Percentiles rank a stretch among this genome's conserved stretches.
phyloP scores from a whole-genome alignment of 2,113 vertebrate genomes.

The Progne subis region DNA sequence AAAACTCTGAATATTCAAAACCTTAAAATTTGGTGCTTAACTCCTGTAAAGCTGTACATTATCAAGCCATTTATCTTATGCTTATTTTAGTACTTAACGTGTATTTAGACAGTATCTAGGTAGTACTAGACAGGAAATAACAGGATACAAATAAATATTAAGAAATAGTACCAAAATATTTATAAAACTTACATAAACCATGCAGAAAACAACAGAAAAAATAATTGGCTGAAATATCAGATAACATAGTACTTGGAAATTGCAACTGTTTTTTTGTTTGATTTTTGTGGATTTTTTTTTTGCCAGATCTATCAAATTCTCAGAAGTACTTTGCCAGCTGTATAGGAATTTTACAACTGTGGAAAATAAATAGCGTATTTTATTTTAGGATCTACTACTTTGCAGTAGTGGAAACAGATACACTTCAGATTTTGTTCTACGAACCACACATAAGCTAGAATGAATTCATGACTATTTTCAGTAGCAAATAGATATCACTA shows the following conservation, averaged over 20 bases:
- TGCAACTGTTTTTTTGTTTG: not conserved
- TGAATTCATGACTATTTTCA: not conserved
- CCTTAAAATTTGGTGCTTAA: not conserved
- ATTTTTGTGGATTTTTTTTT: not conserved
- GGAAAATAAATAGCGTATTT: not conserved
- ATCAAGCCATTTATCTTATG: not conserved
- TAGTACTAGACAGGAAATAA: not conserved
- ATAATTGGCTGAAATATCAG: not conserved
- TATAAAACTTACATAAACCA: not conserved
- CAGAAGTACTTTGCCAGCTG: not conserved
- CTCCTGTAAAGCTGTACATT: fast-evolving
- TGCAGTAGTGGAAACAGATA: not conserved
- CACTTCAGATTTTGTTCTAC: not conserved
- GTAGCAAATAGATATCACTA: not conserved
- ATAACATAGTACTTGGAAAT: not conserved
- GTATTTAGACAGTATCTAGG: not conserved
- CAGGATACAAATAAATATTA: not conserved
- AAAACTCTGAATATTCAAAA: not conserved
- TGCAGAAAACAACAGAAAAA: not conserved
- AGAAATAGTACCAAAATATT: not conserved
- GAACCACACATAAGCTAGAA: not conserved
- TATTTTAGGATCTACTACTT: not conserved
- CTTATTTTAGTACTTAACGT: not conserved
- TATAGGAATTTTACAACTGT: not conserved
- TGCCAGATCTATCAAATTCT: not conserved